These are phyloP conservation scores for Orientallactaga sibirica DNA, from an alignment of 2,797 vertebrate genomes.

Conservation along the genomic window DNA sequence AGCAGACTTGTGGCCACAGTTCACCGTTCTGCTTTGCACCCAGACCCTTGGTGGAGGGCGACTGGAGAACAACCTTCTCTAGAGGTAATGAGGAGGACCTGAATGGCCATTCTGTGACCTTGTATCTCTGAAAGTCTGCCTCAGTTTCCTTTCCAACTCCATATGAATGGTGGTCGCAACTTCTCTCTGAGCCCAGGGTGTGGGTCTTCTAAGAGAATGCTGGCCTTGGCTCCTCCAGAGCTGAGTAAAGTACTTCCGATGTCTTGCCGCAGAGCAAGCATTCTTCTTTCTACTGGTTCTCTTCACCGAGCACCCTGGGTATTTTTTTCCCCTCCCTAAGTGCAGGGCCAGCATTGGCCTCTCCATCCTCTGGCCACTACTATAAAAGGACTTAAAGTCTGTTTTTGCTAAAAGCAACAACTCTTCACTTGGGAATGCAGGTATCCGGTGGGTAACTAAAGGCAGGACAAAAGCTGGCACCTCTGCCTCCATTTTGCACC, in stretches of 20 bases:
- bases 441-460: neutral
- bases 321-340: neutral
- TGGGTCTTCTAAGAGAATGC: slow-evolving; percentile 49
- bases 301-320: neutral
- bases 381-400: neutral
- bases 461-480: neutral
- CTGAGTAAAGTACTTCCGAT: neutral
- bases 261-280: neutral
- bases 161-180: neutral
- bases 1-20: neutral
- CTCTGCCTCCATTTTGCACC: neutral
- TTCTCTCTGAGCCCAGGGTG: slow-evolving; percentile 19
- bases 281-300: slow-evolving; percentile 16
- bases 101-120: neutral
- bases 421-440: neutral
- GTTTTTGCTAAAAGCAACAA: neutral
- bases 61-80: slow-evolving; percentile 1
- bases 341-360: neutral
- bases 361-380: neutral
- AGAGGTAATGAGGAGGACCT: neutral
- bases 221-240: neutral
- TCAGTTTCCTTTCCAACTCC: slow-evolving; percentile 36
- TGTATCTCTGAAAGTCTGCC: neutral
- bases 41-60: neutral
- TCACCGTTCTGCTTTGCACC: neutral